These are phyloP conservation scores for Gnathochromis pfefferi DNA, from an alignment of 2,113 vertebrate genomes.

Conservation along the genomic window DNA sequence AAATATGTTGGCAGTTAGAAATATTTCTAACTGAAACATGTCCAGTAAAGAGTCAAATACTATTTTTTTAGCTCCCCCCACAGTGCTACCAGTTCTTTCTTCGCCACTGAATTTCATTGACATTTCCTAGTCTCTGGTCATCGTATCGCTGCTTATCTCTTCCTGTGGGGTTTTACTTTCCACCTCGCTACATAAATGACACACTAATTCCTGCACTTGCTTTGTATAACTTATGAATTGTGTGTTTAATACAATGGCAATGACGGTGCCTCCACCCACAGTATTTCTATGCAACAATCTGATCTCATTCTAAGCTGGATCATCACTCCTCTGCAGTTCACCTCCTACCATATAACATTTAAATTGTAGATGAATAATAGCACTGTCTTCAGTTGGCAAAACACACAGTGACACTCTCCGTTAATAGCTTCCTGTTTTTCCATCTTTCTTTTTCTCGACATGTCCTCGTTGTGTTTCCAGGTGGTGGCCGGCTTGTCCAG, in stretches of 20 bases:
- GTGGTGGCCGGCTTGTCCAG: slow-evolving; percentile 25
- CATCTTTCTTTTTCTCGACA: not conserved
- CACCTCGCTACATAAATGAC: not conserved
- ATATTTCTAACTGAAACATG: not conserved
- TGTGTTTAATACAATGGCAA: not conserved
- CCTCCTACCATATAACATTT: slow-evolving; percentile 1
- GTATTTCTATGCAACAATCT: not conserved
- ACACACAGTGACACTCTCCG: not conserved
- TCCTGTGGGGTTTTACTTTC: not conserved
- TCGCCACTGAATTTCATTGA: not conserved
- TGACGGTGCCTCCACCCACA: not conserved
- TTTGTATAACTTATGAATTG: not conserved
- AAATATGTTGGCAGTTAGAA: not conserved
- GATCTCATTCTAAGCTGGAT: not conserved
- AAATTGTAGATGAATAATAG: not conserved
- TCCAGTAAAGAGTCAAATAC: not conserved
- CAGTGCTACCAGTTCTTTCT: not conserved
- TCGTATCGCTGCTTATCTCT: not conserved
- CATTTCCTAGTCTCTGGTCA: not conserved
- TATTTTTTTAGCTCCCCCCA: not conserved
- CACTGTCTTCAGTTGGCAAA: not conserved
- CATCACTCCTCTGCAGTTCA: not conserved
- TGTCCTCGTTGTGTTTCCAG: slow-evolving; percentile 5
- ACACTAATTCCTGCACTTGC: not conserved
- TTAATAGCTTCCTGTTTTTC: not conserved